Percentiles rank a stretch among this genome's conserved stretches.
These are phyloP conservation scores for Lamellibrachia satsuma DNA, from an alignment of 2,888 invertebrate species.

Conservation along the genomic window DNA sequence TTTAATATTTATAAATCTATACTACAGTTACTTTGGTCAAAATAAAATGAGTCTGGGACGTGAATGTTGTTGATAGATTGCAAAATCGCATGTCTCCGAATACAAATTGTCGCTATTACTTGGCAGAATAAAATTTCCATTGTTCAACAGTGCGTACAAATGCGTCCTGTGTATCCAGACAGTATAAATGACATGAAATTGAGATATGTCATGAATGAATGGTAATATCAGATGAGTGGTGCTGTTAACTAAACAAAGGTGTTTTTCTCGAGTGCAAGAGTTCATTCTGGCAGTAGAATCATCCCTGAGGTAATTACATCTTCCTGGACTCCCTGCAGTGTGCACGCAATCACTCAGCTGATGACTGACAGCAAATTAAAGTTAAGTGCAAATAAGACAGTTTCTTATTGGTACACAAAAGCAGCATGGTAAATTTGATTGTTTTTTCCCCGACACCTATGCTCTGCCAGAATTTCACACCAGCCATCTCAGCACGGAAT, in stretches of 20 bases:
- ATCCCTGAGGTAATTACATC: neutral
- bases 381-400: too few relatives aligned
- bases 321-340: neutral
- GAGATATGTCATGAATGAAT: neutral
- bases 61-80: neutral
- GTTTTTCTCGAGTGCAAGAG: neutral
- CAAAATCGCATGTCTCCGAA: neutral
- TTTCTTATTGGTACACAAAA: too few relatives aligned
- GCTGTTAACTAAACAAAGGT: neutral
- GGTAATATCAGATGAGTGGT: neutral
- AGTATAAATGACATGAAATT: neutral
- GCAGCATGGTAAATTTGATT: too few relatives aligned
- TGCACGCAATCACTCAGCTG: neutral
- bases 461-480: too few relatives aligned
- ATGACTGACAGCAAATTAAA: neutral
- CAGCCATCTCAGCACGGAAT: too few relatives aligned
- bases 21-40: neutral
- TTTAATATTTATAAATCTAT: neutral
- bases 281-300: neutral
- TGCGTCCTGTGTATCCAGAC: neutral
- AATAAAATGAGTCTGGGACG: neutral
- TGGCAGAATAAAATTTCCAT: neutral
- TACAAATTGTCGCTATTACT: neutral
- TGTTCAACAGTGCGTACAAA: neutral
- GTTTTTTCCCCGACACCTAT: too few relatives aligned